phyloP scores from a whole-genome alignment of 2,113 vertebrate genomes.

The Mohoua ochrocephala region DNA sequence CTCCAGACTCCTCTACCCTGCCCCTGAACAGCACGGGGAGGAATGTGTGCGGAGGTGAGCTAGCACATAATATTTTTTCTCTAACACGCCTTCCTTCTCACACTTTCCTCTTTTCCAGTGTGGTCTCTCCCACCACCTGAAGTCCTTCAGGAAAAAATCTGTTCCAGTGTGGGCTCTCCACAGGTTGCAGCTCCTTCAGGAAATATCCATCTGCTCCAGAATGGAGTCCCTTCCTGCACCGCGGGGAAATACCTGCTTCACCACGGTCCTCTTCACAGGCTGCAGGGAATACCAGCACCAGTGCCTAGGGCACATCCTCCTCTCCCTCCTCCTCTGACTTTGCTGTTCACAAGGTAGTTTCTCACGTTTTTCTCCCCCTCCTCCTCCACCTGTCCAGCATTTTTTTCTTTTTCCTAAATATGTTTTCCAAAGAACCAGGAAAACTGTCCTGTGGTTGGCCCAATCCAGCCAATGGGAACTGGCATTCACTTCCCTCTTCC shows the following conservation, averaged over 20 bases:
- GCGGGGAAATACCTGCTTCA: neutral
- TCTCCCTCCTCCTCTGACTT: neutral
- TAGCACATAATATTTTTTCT: neutral
- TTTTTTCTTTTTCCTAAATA: neutral
- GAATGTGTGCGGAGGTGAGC: accelerated
- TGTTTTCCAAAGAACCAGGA: neutral
- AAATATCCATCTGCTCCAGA: neutral
- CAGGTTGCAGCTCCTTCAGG: neutral
- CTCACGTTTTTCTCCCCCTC: neutral
- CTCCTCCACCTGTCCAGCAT: neutral
- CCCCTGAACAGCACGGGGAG: neutral
- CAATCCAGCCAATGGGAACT: neutral
- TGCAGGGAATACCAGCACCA: neutral
- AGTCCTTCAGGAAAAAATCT: neutral
- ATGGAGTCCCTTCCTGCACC: neutral
- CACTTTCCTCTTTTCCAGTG: neutral
- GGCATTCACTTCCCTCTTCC: neutral
- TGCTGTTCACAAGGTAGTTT: accelerated
- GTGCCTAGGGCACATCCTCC: neutral
- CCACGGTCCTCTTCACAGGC: too few species aligned
- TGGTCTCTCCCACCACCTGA: neutral
- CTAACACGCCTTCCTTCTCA: neutral
- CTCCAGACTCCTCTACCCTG: neutral
- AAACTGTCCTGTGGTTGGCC: neutral
- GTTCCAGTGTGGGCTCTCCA: neutral